Conservation (phyloP, 1,140 invertebrate genomes). For the Lasioglossum baleicum region DNA sequence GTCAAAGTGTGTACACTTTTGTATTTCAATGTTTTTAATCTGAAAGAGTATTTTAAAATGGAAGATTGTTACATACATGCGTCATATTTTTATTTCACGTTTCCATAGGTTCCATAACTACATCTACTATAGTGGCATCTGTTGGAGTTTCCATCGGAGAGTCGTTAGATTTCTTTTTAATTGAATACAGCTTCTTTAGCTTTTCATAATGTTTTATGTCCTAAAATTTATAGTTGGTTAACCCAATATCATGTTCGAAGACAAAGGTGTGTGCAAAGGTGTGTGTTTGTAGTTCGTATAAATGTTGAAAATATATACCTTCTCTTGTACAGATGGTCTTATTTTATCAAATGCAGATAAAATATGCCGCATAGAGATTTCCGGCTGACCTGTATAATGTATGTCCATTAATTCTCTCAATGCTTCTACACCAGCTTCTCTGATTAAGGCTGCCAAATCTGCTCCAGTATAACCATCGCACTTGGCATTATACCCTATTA, state of each 20-base stretch:
- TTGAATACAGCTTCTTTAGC: constrained; percentile 80
- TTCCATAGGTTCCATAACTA: constrained; percentile 76
- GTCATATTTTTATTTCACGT: constrained; percentile 71
- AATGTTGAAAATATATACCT: constrained; percentile 77
- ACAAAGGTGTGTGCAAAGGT: no score
- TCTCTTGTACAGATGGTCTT: constrained; percentile 88
- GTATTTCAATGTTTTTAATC: not conserved
- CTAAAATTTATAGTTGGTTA: constrained; percentile 61
- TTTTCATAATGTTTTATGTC: constrained; percentile 82
- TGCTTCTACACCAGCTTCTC: constrained; percentile 89
- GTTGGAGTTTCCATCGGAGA: constrained; percentile 71
- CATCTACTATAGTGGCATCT: constrained; percentile 67
- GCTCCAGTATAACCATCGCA: constrained; percentile 94
- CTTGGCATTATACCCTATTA: constrained; percentile 83
- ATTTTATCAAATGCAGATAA: constrained; percentile 86
- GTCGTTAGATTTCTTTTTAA: constrained; percentile 76
- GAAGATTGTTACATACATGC: constrained; percentile 50
- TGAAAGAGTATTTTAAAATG: constrained; percentile 30
- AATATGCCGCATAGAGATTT: constrained; percentile 82
- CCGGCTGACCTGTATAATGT: constrained; percentile 55
- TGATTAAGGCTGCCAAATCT: constrained; percentile 92
- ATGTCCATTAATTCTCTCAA: constrained; percentile 84
- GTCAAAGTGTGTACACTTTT: constrained; percentile 16
- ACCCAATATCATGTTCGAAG: constrained; percentile 2
- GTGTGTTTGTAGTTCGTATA: constrained; percentile 1